A percentile compares a stretch with the other conserved stretches of the same genome.
phyloP scores from a whole-genome alignment of 2,888 invertebrate genomes.

The Parochlus steinenii region DNA sequence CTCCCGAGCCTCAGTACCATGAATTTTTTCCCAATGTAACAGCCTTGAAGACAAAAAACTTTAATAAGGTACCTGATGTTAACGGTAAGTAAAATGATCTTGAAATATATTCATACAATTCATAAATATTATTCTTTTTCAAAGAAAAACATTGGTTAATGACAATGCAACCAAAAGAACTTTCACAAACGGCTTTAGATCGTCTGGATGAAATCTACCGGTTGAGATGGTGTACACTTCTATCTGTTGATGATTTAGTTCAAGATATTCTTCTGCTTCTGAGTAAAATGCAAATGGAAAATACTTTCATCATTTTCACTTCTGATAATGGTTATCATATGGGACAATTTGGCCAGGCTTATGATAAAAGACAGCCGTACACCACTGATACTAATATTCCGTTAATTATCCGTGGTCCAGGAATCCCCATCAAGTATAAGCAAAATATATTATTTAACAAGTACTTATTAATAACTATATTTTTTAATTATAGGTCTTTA shows the following conservation, averaged over 20 bases:
- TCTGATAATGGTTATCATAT: conserved; percentile 88
- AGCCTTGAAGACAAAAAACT: conserved; percentile 50
- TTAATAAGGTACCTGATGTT: conserved; percentile 34
- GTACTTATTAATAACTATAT: too few species aligned
- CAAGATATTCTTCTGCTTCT: conserved; percentile 41
- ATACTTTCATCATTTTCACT: conserved; percentile 69
- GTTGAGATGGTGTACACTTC: conserved; percentile 58
- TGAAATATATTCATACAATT: neutral
- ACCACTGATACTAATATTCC: conserved; percentile 80
- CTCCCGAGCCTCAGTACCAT: conserved; percentile 56
- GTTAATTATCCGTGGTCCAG: conserved; percentile 62
- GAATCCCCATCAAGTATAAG: conserved; percentile 35
- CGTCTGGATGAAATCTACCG: conserved; percentile 54
- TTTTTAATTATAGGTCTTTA: too few species aligned
- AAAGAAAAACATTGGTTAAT: conserved; percentile 79
- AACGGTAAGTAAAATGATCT: conserved; percentile 16
- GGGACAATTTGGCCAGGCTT: conserved; percentile 75
- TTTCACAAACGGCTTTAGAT: conserved; percentile 40
- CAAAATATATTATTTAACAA: too few species aligned
- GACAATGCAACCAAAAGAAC: conserved; percentile 44
- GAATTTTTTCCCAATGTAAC: conserved; percentile 40
- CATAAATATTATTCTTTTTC: conserved; percentile 14
- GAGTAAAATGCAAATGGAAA: conserved; percentile 34
- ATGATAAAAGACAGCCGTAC: conserved; percentile 81
- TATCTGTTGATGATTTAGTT: conserved; percentile 79